Base-by-base conservation (phyloP, 2,113 vertebrate species). In the Dipodomys ordii region DNA sequence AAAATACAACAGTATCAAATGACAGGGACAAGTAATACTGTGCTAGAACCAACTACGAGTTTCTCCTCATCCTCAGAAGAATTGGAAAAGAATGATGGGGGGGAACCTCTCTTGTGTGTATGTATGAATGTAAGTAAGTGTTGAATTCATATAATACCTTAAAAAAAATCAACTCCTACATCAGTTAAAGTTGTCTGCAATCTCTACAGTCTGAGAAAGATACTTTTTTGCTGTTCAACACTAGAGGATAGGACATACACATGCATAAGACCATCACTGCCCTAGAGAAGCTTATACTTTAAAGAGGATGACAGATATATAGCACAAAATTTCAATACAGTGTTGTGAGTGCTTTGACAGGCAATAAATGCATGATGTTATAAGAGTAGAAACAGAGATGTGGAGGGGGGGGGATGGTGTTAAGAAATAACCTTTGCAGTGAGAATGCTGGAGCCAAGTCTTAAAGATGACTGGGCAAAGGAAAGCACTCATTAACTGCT, bases 401-500 rank as follows among this genome's bases (percentile, higher is more conserved):
- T 25, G 72, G 72, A 44, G 68, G 60, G 20, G 72, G 72, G 49
- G 68, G 60, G 20, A n/a, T n/a, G 35, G 53, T 83, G 71, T 96
- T 16, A 72, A 94, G 79, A 94, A 95, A 90, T 72, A 80, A 93
- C 76, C 88, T 69, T 93, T 77, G 53, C 78, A 94, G 28, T 88
- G 16, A 82, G 28, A 60, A 85, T 76, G 65, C 65, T 77, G 88
- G 74, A 87, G 92, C 93, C 92, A 93, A 95, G 88, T 93, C 88
- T 97, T 93, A 93, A 92, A 93, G 88, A 18, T 86, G 86, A 87
- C 94, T 88, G 95, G 82, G 85, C 94, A 96, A 90, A 96, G 93
- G 83, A 95, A 97, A 95, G 90, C 83, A 77, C 93, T 96, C 96
- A 97, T 93, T 96, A 96, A 93, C 97, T 96, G 88, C 85, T 87